A percentile compares a stretch with the other conserved stretches of the same genome.
phyloP scores from a whole-genome alignment of 2,888 invertebrate genomes.

The Euzetes globulus region DNA sequence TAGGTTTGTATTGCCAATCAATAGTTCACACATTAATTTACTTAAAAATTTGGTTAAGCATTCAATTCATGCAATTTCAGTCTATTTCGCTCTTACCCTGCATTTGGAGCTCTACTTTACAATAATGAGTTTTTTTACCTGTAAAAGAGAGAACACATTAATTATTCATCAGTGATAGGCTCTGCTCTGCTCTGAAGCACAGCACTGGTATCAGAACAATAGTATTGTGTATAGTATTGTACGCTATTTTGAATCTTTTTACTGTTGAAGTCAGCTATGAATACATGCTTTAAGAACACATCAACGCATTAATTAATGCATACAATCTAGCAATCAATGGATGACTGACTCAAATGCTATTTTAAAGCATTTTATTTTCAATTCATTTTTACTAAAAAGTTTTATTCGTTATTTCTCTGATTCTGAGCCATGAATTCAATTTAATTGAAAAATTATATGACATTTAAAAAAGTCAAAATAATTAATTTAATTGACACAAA shows the following conservation, averaged over 20 bases:
- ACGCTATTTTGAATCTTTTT: no score
- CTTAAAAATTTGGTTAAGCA: not conserved
- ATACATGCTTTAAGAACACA: not conserved
- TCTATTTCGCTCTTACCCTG: slow-evolving; percentile 5
- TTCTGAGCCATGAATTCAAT: no score
- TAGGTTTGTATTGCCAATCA: no score
- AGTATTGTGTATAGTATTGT: no score
- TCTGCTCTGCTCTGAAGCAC: not conserved
- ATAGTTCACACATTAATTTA: not conserved
- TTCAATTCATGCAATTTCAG: slow-evolving; percentile 1
- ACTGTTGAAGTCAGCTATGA: not conserved
- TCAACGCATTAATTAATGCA: not conserved
- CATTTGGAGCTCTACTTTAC: not conserved
- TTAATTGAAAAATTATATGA: no score
- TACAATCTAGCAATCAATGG: no score
- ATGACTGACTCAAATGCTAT: no score
- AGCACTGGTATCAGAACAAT: no score
- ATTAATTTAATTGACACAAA: not conserved
- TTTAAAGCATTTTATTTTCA: not conserved
- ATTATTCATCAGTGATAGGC: not conserved
- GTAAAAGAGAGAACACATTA: slow-evolving; percentile 4
- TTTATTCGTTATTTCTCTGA: no score
- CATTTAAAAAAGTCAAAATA: not conserved
- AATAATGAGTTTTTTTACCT: slow-evolving; percentile 17
- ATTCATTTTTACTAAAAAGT: not conserved